Base-by-base conservation (phyloP, 2,888 invertebrate species). In the Chaitophorus viminalis region DNA sequence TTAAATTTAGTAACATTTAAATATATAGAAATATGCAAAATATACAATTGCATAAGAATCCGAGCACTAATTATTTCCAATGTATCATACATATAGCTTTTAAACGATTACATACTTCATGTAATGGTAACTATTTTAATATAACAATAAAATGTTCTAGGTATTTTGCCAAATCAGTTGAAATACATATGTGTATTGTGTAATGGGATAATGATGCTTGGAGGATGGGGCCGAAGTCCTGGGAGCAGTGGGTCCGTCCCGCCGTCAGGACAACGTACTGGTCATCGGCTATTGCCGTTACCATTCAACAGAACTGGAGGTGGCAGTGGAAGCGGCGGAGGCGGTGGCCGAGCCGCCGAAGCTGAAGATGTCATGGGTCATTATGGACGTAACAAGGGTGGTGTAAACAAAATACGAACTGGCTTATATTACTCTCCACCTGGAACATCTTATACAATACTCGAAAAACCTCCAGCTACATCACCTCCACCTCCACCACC, bases 371-470 rank as follows among this genome's bases (percentile, higher is more conserved):
- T 90, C 89, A 90, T 90, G 92, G 92, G 92, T 92, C 91, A 93
- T 92, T 89, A 93, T 92, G 90, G 93, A 91, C 90, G 93, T 92
- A 90, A 92, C 92, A 89, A 91, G 92, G 76, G 91, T 72, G 90
- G 90, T 72, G 89, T 90, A 72, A 90, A 90, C 89, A 91, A 91
- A 76, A 91, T 91, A 89, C 92, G 90, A 77, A 89, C 90, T 25
- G 90, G 90, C 54, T 89, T 90, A 65, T 96, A 96, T 92, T 96
- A 96, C 92, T 96, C 96, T 90, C 96, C 96, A 88, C 96, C 96
- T 52, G 96, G 96, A 89, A 96, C 96, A 90, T 96, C 96, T 89
- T 96, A 96, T 92, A 96, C 96, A 91, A 96, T 96, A 92, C 95
- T 96, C 91, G 96, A 96, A 92, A 93, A 96, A 89, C 95, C 95